A percentile compares a stretch with the other conserved stretches of the same genome.
These are phyloP conservation scores for Polydrusus tereticollis DNA, from an alignment of 2,888 invertebrate genomes.

Conservation along the genomic window DNA sequence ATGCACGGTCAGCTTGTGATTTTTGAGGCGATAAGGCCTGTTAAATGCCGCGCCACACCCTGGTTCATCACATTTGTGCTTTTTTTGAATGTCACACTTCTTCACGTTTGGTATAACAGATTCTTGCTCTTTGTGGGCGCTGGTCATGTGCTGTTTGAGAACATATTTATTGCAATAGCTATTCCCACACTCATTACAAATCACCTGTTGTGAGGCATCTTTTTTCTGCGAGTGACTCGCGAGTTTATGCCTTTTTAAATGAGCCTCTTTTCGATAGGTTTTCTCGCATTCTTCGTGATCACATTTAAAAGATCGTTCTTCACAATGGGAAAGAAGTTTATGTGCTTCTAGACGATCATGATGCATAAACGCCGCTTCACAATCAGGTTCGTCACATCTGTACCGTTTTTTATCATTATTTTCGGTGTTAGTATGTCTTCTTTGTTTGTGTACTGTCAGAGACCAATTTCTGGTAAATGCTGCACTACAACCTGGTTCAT, in stretches of 20 bases:
- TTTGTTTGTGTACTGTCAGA: constrained; percentile 18
- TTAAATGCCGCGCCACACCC: constrained; percentile 31
- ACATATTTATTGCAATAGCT: constrained; percentile 57
- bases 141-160: constrained; percentile 56
- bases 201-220: constrained; percentile 35
- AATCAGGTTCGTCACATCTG: neutral
- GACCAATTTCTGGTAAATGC: constrained; percentile 20
- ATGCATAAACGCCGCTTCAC: neutral
- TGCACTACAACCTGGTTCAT: constrained; percentile 25
- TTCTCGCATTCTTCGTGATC: constrained; percentile 54
- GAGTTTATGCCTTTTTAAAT: constrained; percentile 57
- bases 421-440: no score
- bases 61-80: constrained; percentile 31
- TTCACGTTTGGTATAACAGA: neutral
- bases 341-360: neutral
- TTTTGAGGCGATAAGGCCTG: constrained; percentile 30
- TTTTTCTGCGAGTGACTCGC: constrained; percentile 47
- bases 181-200: constrained; percentile 55
- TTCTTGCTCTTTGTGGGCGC: neutral
- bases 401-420: neutral
- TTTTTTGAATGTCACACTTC: neutral
- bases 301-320: constrained; percentile 56
- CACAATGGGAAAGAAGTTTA: constrained; percentile 5
- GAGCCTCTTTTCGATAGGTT: constrained; percentile 55
- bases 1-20: constrained; percentile 27